Base-by-base conservation (phyloP, 2,113 vertebrate species). In the Apeltes quadracus region DNA sequence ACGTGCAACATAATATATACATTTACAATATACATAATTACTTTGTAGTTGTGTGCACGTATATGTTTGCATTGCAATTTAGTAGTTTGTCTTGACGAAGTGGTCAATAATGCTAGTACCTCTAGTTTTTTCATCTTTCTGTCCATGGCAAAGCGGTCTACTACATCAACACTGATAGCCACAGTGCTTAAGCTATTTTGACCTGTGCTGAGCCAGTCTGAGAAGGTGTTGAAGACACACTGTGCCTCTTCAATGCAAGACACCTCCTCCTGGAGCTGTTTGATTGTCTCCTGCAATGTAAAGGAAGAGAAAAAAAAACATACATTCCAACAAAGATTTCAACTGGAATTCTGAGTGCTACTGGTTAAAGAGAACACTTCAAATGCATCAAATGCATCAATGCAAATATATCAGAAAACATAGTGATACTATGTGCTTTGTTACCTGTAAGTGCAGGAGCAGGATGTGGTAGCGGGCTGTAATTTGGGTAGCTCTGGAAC, bases 191-290 rank as follows among this genome's bases (percentile, higher is more conserved):
- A 96, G 79, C 94, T 96, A 75, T 93, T 95, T 76, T 94, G 93
- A 16, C 95, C 95, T 23, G 92, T 81, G 69, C 81, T 89, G n/a
- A 95, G 95, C 98, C 98, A 99, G 36, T 97, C 95, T 1, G 93
- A 90, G 87, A 97, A 99, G 68, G 91, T 88, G 44, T 79, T 89
- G 51, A 96, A 94, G 72, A 95, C 91, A 39, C 88, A 76, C 39
- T 96, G 95, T 0, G 97, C 95, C 72, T 98, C 97, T 18, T 97
- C 95, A 32, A 98, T 93, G 84, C 88, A 94, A 53, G 85, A 93
- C 69, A 96, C 92, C 86, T 98, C 98, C 82, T 98, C 95, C 85
- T 96, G 96, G 59, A 99, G 90, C 85, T 95, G 95, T 80, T 96
- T 96, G 66, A 96, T 92, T 78, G 96, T 96, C 69, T 98, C 97